Conservation (phyloP, 2,888 invertebrate genomes). For the Phrixothrix hirtus region DNA sequence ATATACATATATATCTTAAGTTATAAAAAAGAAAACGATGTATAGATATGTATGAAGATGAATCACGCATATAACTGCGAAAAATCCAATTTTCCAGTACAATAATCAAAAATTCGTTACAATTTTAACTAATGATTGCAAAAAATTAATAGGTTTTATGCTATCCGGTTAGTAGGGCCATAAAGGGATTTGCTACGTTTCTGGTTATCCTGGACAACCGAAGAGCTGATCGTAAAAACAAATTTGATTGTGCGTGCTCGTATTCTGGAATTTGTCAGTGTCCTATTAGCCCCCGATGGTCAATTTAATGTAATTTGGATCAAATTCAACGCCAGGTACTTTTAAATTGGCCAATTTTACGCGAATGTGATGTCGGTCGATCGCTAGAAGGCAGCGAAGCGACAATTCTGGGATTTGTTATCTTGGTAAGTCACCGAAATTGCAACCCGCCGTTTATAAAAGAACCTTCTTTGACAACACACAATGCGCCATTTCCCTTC, state of each 20-base stretch:
- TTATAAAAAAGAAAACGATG: constrained; percentile 15
- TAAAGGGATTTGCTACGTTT: constrained; percentile 22
- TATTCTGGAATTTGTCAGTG: constrained; percentile 38
- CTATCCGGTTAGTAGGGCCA: constrained; percentile 7
- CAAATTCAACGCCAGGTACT: constrained; percentile 44
- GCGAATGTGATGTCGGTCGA: neutral
- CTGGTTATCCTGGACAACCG: constrained; percentile 15
- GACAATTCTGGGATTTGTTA: constrained; percentile 3
- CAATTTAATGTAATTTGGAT: constrained; percentile 47
- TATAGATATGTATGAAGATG: constrained; percentile 2
- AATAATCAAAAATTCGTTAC: too few species aligned
- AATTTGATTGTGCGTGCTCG: constrained; percentile 41
- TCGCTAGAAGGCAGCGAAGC: neutral
- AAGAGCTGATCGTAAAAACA: constrained; percentile 37
- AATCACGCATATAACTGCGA: too few species aligned
- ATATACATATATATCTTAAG: constrained; percentile 4
- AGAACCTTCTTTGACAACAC: too few species aligned
- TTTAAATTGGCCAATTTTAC: constrained; percentile 23
- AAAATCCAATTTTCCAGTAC: too few species aligned
- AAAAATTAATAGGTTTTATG: constrained; percentile 14
- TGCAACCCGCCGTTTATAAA: too few species aligned
- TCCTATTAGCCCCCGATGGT: constrained; percentile 43
- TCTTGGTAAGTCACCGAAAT: too few species aligned
- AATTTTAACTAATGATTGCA: constrained; percentile 5
- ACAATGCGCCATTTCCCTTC: too few species aligned